Conservation (phyloP, 2,113 vertebrate species). For the Macrotis lagotis region DNA sequence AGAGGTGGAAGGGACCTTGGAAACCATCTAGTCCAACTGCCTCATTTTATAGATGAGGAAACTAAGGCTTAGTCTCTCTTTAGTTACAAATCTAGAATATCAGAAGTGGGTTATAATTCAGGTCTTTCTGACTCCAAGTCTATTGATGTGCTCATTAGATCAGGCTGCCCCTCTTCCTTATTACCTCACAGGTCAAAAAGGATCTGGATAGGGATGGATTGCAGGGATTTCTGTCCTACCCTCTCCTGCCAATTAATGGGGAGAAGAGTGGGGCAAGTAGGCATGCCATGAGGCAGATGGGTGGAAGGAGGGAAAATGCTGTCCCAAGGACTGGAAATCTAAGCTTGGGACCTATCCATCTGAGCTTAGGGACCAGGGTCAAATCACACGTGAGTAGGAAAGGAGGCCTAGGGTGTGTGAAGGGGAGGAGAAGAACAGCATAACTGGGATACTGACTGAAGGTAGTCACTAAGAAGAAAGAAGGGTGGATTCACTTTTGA, state of each 20-base stretch:
- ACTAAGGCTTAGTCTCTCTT: not conserved
- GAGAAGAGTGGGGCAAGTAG: not conserved
- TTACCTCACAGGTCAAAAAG: not conserved
- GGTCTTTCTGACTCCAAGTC: not conserved
- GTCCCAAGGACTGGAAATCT: not conserved
- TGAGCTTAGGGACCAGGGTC: not conserved
- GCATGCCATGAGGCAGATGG: not conserved
- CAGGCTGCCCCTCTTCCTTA: not conserved
- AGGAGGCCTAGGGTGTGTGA: not conserved
- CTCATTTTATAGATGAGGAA: not conserved
- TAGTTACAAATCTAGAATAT: not conserved
- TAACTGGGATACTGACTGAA: not conserved
- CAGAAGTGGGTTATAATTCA: not conserved
- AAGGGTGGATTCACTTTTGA: not conserved
- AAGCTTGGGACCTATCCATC: not conserved
- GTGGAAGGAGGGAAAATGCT: not conserved
- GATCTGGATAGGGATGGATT: not conserved
- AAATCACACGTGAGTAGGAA: not conserved
- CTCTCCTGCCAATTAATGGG: not conserved
- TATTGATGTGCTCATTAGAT: not conserved
- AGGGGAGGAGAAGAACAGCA: not conserved
- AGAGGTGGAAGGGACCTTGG: not conserved
- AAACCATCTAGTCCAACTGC: not conserved
- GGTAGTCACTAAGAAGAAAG: not conserved
- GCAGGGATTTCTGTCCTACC: not conserved